Evolutionary conservation across 2,888 invertebrate species (phyloP).

Genomic region (Pyrocoelia pectoralis): DNA sequence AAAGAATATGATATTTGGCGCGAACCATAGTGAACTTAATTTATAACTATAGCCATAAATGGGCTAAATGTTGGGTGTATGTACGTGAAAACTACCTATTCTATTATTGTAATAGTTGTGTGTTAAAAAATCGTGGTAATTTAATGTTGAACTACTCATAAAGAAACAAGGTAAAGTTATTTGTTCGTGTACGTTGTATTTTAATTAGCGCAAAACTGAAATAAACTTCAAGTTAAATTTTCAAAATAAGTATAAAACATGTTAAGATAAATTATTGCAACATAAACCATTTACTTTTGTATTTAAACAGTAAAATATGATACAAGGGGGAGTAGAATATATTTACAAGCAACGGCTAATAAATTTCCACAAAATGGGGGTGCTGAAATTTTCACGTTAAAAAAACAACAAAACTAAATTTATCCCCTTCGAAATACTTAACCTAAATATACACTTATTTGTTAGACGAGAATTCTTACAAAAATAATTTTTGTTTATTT

Average conservation of each 20-base stretch:
- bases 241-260: conserved; percentile 19
- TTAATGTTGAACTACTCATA: too few species aligned
- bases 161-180: too few species aligned
- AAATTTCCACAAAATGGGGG: conserved; percentile 27
- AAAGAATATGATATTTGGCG: too few species aligned
- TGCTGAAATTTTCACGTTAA: conserved; percentile 16
- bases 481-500: background rate
- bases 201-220: too few species aligned
- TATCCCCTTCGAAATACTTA: background rate
- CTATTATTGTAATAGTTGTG: too few species aligned
- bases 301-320: conserved; percentile 37
- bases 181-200: too few species aligned
- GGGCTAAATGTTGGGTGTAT: too few species aligned
- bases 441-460: background rate
- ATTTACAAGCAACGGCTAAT: conserved; percentile 35
- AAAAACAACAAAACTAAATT: background rate
- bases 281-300: conserved; percentile 33
- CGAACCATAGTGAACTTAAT: too few species aligned
- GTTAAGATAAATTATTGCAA: conserved; percentile 33
- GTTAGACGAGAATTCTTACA: background rate
- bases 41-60: too few species aligned
- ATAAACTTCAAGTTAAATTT: too few species aligned
- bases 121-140: too few species aligned
- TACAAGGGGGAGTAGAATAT: conserved; percentile 32
- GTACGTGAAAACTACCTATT: too few species aligned